Percentiles rank a stretch among this genome's conserved stretches.
Evolutionary conservation across 2,888 invertebrate species (phyloP).

Genomic region (Acanthosepion pharaonis): DNA sequence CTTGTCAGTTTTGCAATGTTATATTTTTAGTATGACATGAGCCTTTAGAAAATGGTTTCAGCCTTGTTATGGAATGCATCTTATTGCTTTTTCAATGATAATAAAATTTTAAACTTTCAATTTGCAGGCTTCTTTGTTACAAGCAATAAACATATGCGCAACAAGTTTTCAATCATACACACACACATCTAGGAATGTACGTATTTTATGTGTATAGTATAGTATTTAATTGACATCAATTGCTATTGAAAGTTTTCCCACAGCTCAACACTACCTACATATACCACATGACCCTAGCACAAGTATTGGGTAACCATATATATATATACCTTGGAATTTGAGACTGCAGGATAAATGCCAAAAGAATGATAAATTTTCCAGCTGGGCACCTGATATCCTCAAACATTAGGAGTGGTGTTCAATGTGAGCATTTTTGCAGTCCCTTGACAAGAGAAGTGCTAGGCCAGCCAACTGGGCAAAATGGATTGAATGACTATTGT

Average conservation of each 20-base stretch:
- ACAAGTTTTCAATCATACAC: neutral
- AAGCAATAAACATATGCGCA: neutral
- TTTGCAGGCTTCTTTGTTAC: neutral
- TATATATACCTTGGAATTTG: constrained; percentile 11
- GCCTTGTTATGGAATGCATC: too few relatives aligned
- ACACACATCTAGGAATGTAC: neutral
- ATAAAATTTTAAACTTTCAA: neutral
- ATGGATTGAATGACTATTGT: constrained; percentile 17
- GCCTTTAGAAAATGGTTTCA: too few relatives aligned
- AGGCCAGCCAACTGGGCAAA: neutral
- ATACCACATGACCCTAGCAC: constrained; percentile 2
- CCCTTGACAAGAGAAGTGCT: constrained; percentile 18
- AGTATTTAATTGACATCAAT: neutral
- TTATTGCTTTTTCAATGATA: neutral
- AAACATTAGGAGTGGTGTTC: constrained; percentile 33
- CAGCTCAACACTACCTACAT: neutral
- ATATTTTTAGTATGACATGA: too few relatives aligned
- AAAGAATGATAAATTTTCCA: constrained; percentile 33
- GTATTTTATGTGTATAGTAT: neutral
- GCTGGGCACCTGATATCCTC: constrained; percentile 33
- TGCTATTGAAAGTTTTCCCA: constrained; percentile 33
- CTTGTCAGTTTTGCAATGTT: too few relatives aligned
- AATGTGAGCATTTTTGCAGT: neutral
- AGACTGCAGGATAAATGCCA: neutral
- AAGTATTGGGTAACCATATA: constrained; percentile 23